Evolutionary conservation across 1,140 invertebrate species (phyloP), one percentile per base, ranked within the genome.

Genomic region (Battus philenor): DNA sequence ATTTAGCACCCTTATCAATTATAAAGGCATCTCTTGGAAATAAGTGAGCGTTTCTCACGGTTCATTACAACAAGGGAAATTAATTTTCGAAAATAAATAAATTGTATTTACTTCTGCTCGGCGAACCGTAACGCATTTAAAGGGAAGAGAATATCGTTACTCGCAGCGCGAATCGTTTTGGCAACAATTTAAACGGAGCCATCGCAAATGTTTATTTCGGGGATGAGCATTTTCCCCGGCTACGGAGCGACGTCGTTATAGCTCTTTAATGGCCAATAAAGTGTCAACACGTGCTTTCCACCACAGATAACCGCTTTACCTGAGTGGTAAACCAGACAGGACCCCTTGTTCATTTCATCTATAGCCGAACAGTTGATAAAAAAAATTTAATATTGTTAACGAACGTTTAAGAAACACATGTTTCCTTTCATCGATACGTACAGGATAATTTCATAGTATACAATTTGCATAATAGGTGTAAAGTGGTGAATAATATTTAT

Each of bases 21-120:
- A 29, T 16, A 5, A 10, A 10, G 24, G 3, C 4, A 6, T 9
- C n/a, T 22, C 18, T 18, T 7, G 9, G 17, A 64, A 68, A 67
- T 53, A 57, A 54, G 47, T 53, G 59, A 66, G 59, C 41, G 62
- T 58, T 58, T 46, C 48, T 41, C 59, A 50, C 54, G 69, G 59
- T 78, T 62, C 64, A 77, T 78, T 78, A 78, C 54, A 59, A 69
- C 51, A 47, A 50, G 71, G 67, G 60, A 77, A 80, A 80, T 80
- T 80, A 78, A 80, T 83, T 80, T 69, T 54, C 62, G 71, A 80
- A 77, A 69, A 80, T 83, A 81, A 79, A 79, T 77, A 79, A 79
- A 79, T 81, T 79, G 60, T 64, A 69, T 79, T 83, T 79, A 68
- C 60, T 79, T 79, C 74, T 73, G 67, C 68, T 79, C 63, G 63